Evolutionary conservation across 2,888 invertebrate genomes (phyloP).

Genomic region (Mythimna vitellina): DNA sequence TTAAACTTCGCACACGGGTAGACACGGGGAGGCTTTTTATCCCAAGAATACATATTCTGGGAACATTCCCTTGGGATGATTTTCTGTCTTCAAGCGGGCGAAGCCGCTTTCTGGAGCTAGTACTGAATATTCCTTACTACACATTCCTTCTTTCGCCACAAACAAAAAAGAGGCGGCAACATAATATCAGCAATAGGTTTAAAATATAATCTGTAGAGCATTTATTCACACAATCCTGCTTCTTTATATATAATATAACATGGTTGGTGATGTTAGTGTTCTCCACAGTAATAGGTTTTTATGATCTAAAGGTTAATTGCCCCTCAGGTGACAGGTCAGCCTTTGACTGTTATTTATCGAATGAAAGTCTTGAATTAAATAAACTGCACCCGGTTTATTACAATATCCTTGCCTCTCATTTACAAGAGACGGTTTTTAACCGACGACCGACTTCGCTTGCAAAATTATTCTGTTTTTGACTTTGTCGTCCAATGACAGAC

Average conservation of each 20-base stretch:
- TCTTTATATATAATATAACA: neutral
- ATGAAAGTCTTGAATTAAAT: neutral
- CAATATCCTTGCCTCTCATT: neutral
- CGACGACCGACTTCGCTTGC: neutral
- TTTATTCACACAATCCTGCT: neutral
- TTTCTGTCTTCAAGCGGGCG: no score
- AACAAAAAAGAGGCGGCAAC: neutral
- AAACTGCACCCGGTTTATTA: neutral
- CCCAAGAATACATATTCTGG: no score
- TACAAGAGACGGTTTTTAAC: neutral
- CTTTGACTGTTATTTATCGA: slow-evolving; percentile 2
- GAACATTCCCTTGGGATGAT: no score
- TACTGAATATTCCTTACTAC: no score
- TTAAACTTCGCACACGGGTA: no score
- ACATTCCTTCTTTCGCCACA: no score
- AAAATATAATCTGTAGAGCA: neutral
- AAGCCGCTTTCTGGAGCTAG: no score
- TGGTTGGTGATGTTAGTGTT: neutral
- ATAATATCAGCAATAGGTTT: neutral
- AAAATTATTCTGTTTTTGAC: neutral
- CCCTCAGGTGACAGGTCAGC: slow-evolving; percentile 20
- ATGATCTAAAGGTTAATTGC: neutral
- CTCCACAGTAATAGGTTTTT: slow-evolving; percentile 1
- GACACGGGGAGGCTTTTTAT: no score
- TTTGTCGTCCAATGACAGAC: neutral